phyloP scores from a whole-genome alignment of 1,140 invertebrate genomes.

The Aleiodes sp. region DNA sequence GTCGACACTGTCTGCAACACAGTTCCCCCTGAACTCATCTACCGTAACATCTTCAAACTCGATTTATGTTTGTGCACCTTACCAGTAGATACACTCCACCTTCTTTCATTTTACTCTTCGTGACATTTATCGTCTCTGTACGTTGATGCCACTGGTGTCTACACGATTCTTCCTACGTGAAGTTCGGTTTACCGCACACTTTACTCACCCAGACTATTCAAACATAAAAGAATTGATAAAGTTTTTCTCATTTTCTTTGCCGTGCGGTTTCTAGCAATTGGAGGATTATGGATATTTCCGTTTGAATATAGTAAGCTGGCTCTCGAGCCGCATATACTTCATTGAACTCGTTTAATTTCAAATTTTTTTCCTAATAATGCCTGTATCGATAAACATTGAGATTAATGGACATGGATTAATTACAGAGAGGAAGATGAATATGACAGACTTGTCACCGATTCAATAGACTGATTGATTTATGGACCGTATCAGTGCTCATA shows the following conservation, averaged over 20 bases:
- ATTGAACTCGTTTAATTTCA: too few species aligned
- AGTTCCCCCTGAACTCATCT: background rate
- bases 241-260: background rate
- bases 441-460: background rate
- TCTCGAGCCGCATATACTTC: too few species aligned
- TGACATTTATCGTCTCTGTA: constrained; percentile 6
- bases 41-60: background rate
- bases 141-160: constrained; percentile 9
- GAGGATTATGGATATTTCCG: too few species aligned
- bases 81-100: background rate
- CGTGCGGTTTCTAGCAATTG: too few species aligned
- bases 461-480: background rate
- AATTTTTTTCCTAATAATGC: too few species aligned
- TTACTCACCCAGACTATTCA: background rate
- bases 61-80: constrained; percentile 6
- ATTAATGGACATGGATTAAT: too few species aligned
- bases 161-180: background rate
- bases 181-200: background rate
- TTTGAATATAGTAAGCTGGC: too few species aligned
- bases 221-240: background rate
- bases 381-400: too few species aligned
- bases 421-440: too few species aligned
- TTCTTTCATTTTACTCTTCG: background rate
- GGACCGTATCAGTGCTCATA: too few species aligned
- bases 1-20: too few species aligned